These are phyloP conservation scores for Microplitis manilae DNA, from an alignment of 2,888 invertebrate species.

Conservation along the genomic window DNA sequence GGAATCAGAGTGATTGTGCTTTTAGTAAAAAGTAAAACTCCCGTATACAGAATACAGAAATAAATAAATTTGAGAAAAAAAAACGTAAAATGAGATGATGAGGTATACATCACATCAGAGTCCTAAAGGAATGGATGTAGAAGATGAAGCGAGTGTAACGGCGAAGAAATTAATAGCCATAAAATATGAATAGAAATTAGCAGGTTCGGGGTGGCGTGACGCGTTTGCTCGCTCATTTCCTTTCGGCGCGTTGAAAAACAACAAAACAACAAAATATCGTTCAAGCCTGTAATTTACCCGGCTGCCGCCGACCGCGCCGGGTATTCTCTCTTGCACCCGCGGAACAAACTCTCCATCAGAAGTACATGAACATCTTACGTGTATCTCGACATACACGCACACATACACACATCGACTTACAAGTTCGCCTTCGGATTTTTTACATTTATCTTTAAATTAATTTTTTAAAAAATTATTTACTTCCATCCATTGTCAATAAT, in stretches of 20 bases:
- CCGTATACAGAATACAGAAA: too few relatives aligned
- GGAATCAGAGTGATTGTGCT: too few relatives aligned
- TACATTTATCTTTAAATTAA: constrained; percentile 24
- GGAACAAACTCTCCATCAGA: constrained; percentile 45
- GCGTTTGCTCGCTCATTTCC: constrained; percentile 72
- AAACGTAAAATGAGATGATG: constrained; percentile 6
- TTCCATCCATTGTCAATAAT: too few relatives aligned
- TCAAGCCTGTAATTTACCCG: constrained; percentile 71
- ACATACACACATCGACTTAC: background rate
- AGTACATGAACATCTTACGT: constrained; percentile 30
- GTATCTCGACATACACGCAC: constrained; percentile 22
- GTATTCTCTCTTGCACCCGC: background rate
- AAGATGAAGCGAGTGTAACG: constrained; percentile 61
- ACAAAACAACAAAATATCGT: constrained; percentile 71
- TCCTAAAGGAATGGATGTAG: constrained; percentile 2
- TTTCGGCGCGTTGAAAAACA: constrained; percentile 73
- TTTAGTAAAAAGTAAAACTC: too few relatives aligned
- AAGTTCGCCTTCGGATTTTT: background rate
- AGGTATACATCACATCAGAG: background rate
- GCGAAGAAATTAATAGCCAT: constrained; percentile 72
- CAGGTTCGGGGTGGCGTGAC: constrained; percentile 72
- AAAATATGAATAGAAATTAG: constrained; percentile 73
- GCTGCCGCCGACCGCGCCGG: constrained; percentile 68
- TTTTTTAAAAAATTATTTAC: too few relatives aligned
- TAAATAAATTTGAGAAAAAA: background rate